Evolutionary conservation across 1,140 invertebrate genomes (phyloP).

Genomic region (Bilobella aurantiaca): DNA sequence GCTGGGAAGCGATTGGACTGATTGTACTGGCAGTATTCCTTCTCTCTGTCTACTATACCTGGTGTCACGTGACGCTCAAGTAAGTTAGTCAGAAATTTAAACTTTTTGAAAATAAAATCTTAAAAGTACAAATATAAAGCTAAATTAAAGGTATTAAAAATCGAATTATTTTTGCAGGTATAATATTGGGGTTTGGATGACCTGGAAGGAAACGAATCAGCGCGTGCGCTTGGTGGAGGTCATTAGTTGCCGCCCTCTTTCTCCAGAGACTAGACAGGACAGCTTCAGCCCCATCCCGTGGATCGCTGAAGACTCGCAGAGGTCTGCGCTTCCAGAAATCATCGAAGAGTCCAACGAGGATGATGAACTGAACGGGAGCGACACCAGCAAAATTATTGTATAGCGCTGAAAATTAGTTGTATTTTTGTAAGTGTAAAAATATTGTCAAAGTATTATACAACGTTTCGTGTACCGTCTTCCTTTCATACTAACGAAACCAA

Average conservation of each 20-base stretch:
- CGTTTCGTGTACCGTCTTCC: too few relatives aligned
- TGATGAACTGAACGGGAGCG: too few relatives aligned
- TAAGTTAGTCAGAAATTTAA: slow-evolving; percentile 18
- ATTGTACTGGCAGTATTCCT: slow-evolving; percentile 40
- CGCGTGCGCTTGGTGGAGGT: slow-evolving; percentile 13
- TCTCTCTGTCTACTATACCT: slow-evolving; percentile 39
- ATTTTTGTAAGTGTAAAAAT: too few relatives aligned
- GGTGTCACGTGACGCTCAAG: slow-evolving; percentile 42
- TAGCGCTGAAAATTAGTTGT: too few relatives aligned
- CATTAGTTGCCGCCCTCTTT: not conserved
- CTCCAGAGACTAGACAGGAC: too few relatives aligned
- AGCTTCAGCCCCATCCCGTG: too few relatives aligned
- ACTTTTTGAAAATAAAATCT: not conserved
- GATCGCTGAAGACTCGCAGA: too few relatives aligned
- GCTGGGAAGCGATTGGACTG: slow-evolving; percentile 46
- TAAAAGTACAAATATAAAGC: slow-evolving; percentile 5
- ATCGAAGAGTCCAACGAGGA: too few relatives aligned
- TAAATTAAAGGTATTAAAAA: not conserved
- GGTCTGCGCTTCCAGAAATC: too few relatives aligned
- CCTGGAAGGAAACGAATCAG: slow-evolving; percentile 28
- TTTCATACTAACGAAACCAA: too few relatives aligned
- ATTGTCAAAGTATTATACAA: too few relatives aligned
- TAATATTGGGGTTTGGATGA: slow-evolving; percentile 26
- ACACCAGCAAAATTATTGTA: too few relatives aligned
- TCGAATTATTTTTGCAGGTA: slow-evolving; percentile 26